Evolutionary conservation across 1,140 invertebrate genomes (phyloP).

Genomic region (Pseudomyrmex cubaensis): DNA sequence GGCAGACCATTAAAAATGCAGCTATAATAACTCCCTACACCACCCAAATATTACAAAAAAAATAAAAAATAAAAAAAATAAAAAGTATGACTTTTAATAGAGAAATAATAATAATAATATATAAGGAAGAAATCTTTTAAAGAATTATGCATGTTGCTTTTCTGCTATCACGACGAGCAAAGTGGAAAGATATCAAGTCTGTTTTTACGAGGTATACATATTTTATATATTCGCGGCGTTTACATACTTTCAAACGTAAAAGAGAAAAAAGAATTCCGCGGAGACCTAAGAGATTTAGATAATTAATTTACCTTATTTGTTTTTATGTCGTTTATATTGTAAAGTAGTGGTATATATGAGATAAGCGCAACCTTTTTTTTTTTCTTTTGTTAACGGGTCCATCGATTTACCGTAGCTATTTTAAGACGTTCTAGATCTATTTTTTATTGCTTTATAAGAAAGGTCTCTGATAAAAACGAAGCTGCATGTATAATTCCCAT

Average conservation of each 20-base stretch:
- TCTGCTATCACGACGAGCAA: slow-evolving; percentile 44
- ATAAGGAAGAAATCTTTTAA: slow-evolving; percentile 59
- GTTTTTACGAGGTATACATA: slow-evolving; percentile 18
- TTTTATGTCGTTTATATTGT: slow-evolving; percentile 47
- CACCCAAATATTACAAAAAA: slow-evolving; percentile 43
- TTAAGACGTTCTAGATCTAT: slow-evolving; percentile 34
- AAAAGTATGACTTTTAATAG: slow-evolving; percentile 62
- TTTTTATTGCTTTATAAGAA: slow-evolving; percentile 26
- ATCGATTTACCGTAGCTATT: slow-evolving; percentile 42
- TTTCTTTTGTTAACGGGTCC: slow-evolving; percentile 23
- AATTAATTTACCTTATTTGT: slow-evolving; percentile 49
- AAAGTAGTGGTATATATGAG: not conserved
- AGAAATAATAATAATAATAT: slow-evolving; percentile 62
- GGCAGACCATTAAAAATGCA: slow-evolving; percentile 63
- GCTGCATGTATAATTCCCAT: slow-evolving; percentile 50
- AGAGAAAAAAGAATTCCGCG: not conserved
- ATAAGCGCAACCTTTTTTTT: not conserved
- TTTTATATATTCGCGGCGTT: slow-evolving; percentile 67
- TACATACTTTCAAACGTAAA: slow-evolving; percentile 60
- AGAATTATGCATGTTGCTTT: slow-evolving; percentile 67
- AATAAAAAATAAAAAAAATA: slow-evolving; percentile 23
- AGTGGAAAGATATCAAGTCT: slow-evolving; percentile 31
- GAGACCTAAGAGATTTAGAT: slow-evolving; percentile 53
- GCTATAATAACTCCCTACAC: slow-evolving; percentile 37
- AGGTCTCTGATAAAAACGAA: slow-evolving; percentile 40